Base-by-base conservation (phyloP, 2,797 vertebrate genomes). In the Pelodytes ibericus region DNA sequence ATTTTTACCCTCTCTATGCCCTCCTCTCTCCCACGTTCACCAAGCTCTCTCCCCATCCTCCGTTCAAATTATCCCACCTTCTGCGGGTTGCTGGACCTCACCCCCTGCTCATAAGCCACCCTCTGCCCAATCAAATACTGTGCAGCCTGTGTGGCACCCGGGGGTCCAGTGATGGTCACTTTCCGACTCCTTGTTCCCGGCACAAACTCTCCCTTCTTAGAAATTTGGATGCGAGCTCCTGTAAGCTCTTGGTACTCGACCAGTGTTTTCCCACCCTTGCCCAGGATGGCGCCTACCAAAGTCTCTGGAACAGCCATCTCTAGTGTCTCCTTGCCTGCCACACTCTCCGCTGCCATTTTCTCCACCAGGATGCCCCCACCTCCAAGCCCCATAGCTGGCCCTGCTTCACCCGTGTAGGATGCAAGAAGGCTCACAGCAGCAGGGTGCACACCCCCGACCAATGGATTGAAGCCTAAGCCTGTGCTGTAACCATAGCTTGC, bases 121-220 rank as follows among this genome's bases (percentile, higher is more conserved):
- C 96, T 90, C 91, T 98, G 96, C 91, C 95, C 96, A 93, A 98
- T 98, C 89, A 98, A 93, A 92, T 96, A 98, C 90, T 98, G 96
- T 61, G 96, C 96, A 75, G 96, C 96, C 89, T 98, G 96, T 39
- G 95, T 97, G 77, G 96, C 95, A 31, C 95, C 95, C 25, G 95
- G 95, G 30, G 95, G 95, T 88, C 95, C 95, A 68, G 95, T 96
- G 89, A 98, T 98, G 90, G 95, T 98, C 85, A 97, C 96, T 92
- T 95, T 96, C 88, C 96, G 95, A 93, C 96, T 98, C 91, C 96
- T 94, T 84, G 96, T 98, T 89, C 96, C 96, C 74, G 96, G 96
- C 87, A 98, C 95, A 90, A 98, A 98, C 87, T 98, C 96, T 79
- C 96, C 96, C 87, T 98, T 98, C 93, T 98, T 98, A 84, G 96